These are phyloP conservation scores for Pteromalus puparum DNA, from an alignment of 1,140 invertebrate species.

Conservation along the genomic window DNA sequence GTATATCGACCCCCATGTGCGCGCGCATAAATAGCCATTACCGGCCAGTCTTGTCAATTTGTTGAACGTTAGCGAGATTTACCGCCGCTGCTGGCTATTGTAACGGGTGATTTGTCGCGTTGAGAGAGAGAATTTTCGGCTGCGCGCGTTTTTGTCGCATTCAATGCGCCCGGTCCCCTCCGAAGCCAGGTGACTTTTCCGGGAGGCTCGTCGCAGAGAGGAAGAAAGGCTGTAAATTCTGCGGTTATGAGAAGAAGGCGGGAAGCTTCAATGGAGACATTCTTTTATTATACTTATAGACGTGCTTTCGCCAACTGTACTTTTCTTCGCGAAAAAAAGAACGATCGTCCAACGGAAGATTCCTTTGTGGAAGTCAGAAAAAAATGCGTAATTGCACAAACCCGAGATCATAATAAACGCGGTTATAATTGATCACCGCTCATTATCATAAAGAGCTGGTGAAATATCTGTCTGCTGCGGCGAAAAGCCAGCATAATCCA, in stretches of 20 bases:
- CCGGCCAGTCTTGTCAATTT: conserved; percentile 45
- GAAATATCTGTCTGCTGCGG: conserved; percentile 25
- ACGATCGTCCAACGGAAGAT: background rate
- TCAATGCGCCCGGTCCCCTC: conserved; percentile 25
- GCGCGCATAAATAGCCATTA: conserved; percentile 13
- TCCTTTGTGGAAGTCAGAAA: too few species aligned
- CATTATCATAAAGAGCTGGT: conserved; percentile 23
- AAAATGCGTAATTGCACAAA: background rate
- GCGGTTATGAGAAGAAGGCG: conserved; percentile 34
- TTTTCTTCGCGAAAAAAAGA: background rate
- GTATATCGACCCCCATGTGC: background rate
- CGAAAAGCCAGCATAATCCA: background rate
- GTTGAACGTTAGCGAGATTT: conserved; percentile 42
- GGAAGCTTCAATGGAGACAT: conserved; percentile 33
- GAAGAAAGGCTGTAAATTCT: conserved; percentile 44
- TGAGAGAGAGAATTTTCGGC: background rate
- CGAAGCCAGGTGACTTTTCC: conserved; percentile 37
- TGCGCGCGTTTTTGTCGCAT: background rate
- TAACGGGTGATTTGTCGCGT: conserved; percentile 30
- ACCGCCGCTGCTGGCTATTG: background rate
- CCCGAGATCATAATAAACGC: background rate
- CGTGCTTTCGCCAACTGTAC: too few species aligned
- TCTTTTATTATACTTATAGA: background rate
- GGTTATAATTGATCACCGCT: conserved; percentile 10
- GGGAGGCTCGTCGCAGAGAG: background rate